Evolutionary conservation across 2,113 vertebrate genomes (phyloP).

Genomic region (Brachirus orientalis): DNA sequence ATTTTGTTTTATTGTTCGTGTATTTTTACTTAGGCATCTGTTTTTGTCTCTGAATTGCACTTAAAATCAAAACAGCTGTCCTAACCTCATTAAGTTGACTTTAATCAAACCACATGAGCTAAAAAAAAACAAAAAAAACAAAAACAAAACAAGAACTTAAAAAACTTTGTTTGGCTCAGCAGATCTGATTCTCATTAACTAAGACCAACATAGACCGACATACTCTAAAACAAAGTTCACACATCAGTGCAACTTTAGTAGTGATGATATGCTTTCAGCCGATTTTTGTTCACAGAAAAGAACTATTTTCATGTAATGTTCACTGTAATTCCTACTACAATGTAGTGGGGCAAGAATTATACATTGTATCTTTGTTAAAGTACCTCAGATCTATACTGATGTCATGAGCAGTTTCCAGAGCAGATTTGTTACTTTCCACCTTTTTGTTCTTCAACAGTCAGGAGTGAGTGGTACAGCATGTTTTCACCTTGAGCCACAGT

Average conservation of each 20-base stretch:
- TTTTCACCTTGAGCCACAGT: neutral
- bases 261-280: too few species aligned
- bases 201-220: neutral
- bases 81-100: neutral
- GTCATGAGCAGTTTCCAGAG: too few species aligned
- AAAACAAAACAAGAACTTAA: too few species aligned
- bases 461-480: neutral
- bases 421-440: too few species aligned
- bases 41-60: constrained; percentile 4
- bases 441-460: neutral
- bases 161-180: neutral
- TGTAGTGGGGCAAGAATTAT: too few species aligned
- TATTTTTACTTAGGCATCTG: neutral
- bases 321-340: too few species aligned
- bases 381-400: neutral
- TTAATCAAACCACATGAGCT: neutral
- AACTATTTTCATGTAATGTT: too few species aligned
- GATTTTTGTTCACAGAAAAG: too few species aligned
- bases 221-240: too few species aligned
- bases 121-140: neutral
- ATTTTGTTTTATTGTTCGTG: neutral
- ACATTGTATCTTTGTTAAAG: neutral
- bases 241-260: too few species aligned
- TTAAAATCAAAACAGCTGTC: constrained; percentile 15
- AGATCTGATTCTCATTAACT: neutral